Base-by-base conservation (phyloP, 2,888 invertebrate genomes). In the Lithophane leautieri region DNA sequence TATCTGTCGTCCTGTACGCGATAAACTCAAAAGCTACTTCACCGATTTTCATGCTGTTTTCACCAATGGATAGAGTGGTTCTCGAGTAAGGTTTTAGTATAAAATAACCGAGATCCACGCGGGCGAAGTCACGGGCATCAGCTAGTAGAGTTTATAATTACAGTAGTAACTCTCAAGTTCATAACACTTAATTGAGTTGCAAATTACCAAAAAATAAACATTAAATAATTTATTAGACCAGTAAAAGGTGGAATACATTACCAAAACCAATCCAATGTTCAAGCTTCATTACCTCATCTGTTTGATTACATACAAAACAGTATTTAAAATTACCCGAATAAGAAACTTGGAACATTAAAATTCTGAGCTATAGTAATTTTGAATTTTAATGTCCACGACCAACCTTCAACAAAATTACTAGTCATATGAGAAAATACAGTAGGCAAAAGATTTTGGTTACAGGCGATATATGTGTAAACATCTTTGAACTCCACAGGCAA, bases 361-460 rank as follows among this genome's bases (percentile, higher is more conserved):
- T 66, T 70, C 25, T 66, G 54, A 69, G 25, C 50, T 28, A n/a
- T 12, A n/a, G 11, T 47, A 6, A 34, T 19, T 22, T n/a, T 40
- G 69, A 76, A 76, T 70, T 70, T 76, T 67, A 77, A 84, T 73
- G 66, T 12, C 22, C n/a, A 34, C 66, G 22, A 47, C 6, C 12
- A 68, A 73, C 78, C 81, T 85, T 84, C 63, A 61, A 66, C 16
- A 0, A 65, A 62, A 74, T 74, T 54, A 52, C 42, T 60, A 7
- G n/a, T 34, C 12, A 72, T 62, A 75, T 60, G 47, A 54, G 40
- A 42, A 66, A 44, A 44, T 73, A 71, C 25, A 58, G 42, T 72
- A 50, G 1, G 44, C 22, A 25, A 42, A 63, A 4, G 0, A 0
- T 2, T 50, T 50, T 28, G 6, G 16, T 50, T 42, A 14, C 34